Evolutionary conservation across 2,113 vertebrate genomes (phyloP).

Genomic region (Mus pahari): DNA sequence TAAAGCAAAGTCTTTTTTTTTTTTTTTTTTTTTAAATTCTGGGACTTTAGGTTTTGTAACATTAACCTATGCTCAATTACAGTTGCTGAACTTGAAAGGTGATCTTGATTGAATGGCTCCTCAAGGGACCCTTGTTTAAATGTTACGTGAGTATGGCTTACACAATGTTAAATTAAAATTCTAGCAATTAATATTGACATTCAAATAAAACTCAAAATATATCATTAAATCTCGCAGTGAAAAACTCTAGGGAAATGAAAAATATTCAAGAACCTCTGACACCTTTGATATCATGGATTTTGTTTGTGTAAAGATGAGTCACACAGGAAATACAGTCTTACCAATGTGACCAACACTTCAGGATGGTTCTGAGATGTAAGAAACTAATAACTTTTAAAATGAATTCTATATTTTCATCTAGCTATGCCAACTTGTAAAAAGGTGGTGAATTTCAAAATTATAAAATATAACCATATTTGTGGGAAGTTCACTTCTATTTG

Average conservation of each 20-base stretch:
- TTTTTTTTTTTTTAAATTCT: background rate
- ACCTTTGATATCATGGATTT: slow-evolving; percentile 9
- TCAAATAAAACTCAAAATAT: slow-evolving; percentile 49
- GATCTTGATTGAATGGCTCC: background rate
- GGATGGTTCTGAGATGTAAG: background rate
- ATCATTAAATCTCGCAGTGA: slow-evolving; percentile 29
- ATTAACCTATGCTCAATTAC: slow-evolving; percentile 28
- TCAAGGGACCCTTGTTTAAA: slow-evolving; percentile 41
- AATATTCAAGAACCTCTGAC: background rate
- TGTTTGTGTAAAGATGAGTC: background rate
- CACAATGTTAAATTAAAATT: slow-evolving; percentile 58
- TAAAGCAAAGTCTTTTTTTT: background rate
- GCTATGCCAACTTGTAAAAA: background rate
- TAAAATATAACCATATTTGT: slow-evolving; percentile 14
- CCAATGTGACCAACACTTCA: background rate
- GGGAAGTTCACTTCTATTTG: background rate
- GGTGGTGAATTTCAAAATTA: background rate
- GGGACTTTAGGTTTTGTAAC: background rate
- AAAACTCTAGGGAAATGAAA: slow-evolving; percentile 54
- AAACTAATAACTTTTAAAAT: slow-evolving; percentile 19
- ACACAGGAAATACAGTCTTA: slow-evolving; percentile 41
- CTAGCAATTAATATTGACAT: slow-evolving; percentile 49
- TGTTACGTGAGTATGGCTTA: background rate
- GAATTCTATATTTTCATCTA: slow-evolving; percentile 19
- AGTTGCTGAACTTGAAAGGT: slow-evolving; percentile 46